phyloP scores from a whole-genome alignment of 1,140 invertebrate species.

The Drosophila ogumai region DNA sequence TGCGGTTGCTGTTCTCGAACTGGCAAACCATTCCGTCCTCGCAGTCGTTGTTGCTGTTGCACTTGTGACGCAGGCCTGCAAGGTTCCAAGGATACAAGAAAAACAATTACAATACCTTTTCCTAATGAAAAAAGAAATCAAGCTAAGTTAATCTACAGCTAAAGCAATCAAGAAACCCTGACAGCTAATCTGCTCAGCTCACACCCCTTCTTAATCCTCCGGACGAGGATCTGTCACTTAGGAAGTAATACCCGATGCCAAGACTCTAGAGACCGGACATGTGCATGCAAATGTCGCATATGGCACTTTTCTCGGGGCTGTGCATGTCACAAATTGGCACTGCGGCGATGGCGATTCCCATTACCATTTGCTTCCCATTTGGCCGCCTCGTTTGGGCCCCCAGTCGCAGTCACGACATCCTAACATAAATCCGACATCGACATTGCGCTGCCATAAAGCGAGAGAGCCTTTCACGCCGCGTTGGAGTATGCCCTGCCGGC shows the following conservation, averaged over 20 bases:
- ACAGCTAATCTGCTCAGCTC: background rate
- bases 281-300: slow-evolving; percentile 36
- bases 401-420: slow-evolving; percentile 67
- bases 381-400: slow-evolving; percentile 30
- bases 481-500: slow-evolving; percentile 20
- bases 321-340: slow-evolving; percentile 77
- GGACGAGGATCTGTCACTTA: slow-evolving; percentile 4
- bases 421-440: slow-evolving; percentile 67
- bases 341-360: slow-evolving; percentile 51
- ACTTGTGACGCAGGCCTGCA: slow-evolving; percentile 86
- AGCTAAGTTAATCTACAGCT: background rate
- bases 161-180: background rate
- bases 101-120: background rate
- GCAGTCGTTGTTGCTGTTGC: slow-evolving; percentile 86
- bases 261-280: slow-evolving; percentile 7
- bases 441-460: slow-evolving; percentile 47
- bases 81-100: background rate
- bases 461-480: slow-evolving; percentile 15
- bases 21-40: slow-evolving; percentile 86
- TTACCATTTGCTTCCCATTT: slow-evolving; percentile 45
- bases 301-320: slow-evolving; percentile 38
- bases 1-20: slow-evolving; percentile 86
- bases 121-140: too few relatives aligned
- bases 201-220: background rate
- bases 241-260: background rate